These are phyloP conservation scores for Scalopus aquaticus DNA, from an alignment of 2,113 vertebrate species.

Conservation along the genomic window DNA sequence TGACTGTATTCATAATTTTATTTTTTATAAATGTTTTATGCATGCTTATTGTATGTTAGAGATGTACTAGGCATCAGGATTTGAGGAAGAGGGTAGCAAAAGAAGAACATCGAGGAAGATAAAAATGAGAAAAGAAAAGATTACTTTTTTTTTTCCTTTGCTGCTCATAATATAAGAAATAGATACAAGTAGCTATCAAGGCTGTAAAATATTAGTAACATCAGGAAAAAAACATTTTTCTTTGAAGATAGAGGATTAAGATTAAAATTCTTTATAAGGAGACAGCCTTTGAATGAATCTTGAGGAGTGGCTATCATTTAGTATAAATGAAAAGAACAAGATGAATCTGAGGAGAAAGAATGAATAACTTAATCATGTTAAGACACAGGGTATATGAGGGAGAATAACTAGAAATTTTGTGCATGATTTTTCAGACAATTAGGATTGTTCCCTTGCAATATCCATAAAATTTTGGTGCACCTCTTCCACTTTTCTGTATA, in stretches of 20 bases:
- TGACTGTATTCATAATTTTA: neutral
- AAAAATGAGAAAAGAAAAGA: neutral
- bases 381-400: accelerated
- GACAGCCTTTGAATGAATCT: neutral
- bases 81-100: neutral
- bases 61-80: neutral
- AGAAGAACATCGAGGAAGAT: neutral
- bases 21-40: neutral
- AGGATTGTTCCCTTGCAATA: neutral
- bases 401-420: neutral
- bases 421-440: neutral
- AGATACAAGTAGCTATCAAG: neutral
- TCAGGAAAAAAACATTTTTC: neutral
- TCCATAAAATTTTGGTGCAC: neutral
- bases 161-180: neutral
- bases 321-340: neutral
- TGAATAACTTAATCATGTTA: neutral
- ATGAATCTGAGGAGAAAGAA: neutral
- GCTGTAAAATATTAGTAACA: neutral
- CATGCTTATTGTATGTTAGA: neutral
- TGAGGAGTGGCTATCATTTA: neutral
- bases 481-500: neutral
- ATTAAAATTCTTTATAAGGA: neutral
- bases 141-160: neutral
- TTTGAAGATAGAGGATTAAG: neutral